Base-by-base conservation (phyloP, 2,888 invertebrate species). In the Saturnia pavonia region DNA sequence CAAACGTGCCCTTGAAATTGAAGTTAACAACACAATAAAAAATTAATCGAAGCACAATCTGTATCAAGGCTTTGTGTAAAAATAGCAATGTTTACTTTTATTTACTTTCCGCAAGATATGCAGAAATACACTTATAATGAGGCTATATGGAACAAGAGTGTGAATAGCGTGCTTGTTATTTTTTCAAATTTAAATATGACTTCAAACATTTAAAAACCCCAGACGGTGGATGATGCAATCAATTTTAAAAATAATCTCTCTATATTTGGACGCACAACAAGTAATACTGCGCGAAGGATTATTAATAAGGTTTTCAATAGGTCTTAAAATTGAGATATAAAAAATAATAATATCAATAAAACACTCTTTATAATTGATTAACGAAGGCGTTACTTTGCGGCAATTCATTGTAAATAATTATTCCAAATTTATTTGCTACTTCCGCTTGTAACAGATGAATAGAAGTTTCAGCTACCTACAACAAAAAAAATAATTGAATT, bases 51-150 rank as follows among this genome's bases (percentile, higher is more conserved):
- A 25, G 57, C 57, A 27, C 57, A 27, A 60, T 60, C 25, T 60
- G 57, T 60, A 60, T 60, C 57, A 60, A 14, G 57, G 25, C 25
- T 60, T 16, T 27, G 8, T 57, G 11, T 60, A 3, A 12, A 19
- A 27, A 60, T 60, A 27, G 19, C 57, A 27, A 27, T 60, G 57
- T 60, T 60, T 60, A 60, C 27, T 60, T 60, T 60, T 60, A 60
- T 25, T 27, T 27, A 6, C 9, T 60, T 60, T 12, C 27, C 25
- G 16, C 14, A 14, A 27, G 27, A 60, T 60, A 27, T 27, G 11
- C 25, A 22, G 22, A 54, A 22, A 11, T 54, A 54, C 22, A 54
- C 4, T 45, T 51, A 6, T n/a, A n/a, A 3, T 51, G 51, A n/a
- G 14, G 51, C n/a, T n/a, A 16, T 16, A 45, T 45, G 16, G 45